A percentile compares a stretch with the other conserved stretches of the same genome.
Evolutionary conservation across 2,113 vertebrate species (phyloP).

Genomic region (Carollia perspicillata): DNA sequence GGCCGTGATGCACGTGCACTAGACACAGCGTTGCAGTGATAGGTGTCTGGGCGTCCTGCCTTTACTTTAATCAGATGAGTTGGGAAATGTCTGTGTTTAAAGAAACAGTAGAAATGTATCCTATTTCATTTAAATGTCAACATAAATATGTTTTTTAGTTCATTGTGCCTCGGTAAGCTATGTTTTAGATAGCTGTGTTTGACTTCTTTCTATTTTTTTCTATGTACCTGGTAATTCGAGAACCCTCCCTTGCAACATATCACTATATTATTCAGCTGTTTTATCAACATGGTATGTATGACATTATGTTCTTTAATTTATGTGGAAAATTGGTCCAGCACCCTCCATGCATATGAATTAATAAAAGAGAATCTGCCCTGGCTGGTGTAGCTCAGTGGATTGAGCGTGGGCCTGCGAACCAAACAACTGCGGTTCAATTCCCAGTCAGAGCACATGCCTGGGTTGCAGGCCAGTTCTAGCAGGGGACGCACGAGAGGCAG

Average conservation of each 20-base stretch:
- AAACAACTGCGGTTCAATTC: no score
- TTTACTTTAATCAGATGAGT: neutral
- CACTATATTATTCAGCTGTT: conserved; percentile 85
- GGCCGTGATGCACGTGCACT: neutral
- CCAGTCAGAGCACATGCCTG: no score
- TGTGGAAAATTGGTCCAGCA: neutral
- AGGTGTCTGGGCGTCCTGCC: neutral
- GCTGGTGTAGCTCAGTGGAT: no score
- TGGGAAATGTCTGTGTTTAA: conserved; percentile 8
- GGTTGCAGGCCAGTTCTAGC: no score
- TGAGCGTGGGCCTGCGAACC: no score
- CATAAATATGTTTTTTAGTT: neutral
- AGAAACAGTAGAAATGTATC: neutral
- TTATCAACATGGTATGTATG: conserved; percentile 84
- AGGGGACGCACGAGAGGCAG: no score
- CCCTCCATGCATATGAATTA: neutral
- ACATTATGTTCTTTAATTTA: neutral
- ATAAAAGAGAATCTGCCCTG: no score
- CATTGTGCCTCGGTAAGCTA: neutral
- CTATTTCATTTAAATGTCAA: neutral
- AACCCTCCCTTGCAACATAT: conserved; percentile 91
- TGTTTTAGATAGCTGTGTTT: neutral
- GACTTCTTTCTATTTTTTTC: neutral
- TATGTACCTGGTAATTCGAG: conserved; percentile 75
- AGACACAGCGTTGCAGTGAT: neutral